Percentiles rank a stretch among this genome's conserved stretches.
These are phyloP conservation scores for Ceratina japonica DNA, from an alignment of 1,140 invertebrate species.

Conservation along the genomic window DNA sequence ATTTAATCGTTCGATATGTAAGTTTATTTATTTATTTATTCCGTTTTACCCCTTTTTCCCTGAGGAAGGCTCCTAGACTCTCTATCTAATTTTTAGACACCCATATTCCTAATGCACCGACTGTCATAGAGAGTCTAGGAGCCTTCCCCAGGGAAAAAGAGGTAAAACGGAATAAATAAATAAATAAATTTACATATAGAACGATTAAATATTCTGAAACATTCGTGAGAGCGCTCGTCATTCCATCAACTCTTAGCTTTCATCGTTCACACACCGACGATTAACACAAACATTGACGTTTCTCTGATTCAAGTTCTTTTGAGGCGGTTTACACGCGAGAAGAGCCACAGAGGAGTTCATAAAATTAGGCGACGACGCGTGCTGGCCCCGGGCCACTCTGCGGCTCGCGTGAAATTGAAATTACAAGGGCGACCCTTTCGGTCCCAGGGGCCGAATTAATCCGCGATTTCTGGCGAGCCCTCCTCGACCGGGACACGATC, in stretches of 20 bases:
- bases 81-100: too few relatives aligned
- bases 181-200: too few relatives aligned
- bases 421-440: slow-evolving; percentile 49
- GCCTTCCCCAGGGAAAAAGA: too few relatives aligned
- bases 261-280: neutral
- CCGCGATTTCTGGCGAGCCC: too few relatives aligned
- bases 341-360: slow-evolving; percentile 44
- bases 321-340: slow-evolving; percentile 57
- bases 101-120: too few relatives aligned
- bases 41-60: too few relatives aligned
- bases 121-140: too few relatives aligned
- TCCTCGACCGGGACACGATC: neutral
- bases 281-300: neutral
- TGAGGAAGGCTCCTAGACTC: too few relatives aligned
- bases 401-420: slow-evolving; percentile 67
- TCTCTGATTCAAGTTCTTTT: slow-evolving; percentile 48
- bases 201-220: neutral
- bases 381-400: slow-evolving; percentile 59
- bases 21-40: too few relatives aligned
- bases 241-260: neutral
- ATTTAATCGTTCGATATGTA: too few relatives aligned
- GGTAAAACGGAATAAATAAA: too few relatives aligned
- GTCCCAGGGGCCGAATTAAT: slow-evolving; percentile 7
- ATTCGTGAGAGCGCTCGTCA: too few relatives aligned
- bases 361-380: slow-evolving; percentile 62